Evolutionary conservation across 53 echinoderm and acorn worm genomes (phyloP), one percentile per base, ranked within the genome.

Genomic region (Henricia sp.): DNA sequence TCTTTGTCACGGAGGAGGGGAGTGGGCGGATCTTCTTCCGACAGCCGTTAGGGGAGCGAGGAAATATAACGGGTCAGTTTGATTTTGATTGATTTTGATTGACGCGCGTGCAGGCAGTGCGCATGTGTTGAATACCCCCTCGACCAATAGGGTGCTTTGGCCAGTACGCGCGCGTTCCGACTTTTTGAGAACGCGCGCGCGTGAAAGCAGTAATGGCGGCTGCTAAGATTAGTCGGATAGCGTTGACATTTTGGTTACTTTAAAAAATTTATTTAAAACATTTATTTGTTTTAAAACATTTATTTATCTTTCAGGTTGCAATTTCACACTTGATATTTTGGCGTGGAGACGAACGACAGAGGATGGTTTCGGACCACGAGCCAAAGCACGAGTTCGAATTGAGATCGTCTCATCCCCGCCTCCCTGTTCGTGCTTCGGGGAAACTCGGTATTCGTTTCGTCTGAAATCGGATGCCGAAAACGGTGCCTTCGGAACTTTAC

Each of bases 261-360:
- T n/a, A n/a, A n/a, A n/a, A n/a, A n/a, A n/a, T n/a, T n/a, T 54
- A 19, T 54, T 54, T 54, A 4, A 54, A 23, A 4, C 55, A 54
- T 54, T 54, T 11, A 17, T 4, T 54, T 23, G 21, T 54, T 54
- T 17, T 54, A 17, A 20, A n/a, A n/a, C n/a, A n/a, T n/a, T n/a
- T n/a, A n/a, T n/a, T n/a, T n/a, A n/a, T n/a, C 36, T 9, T 16
- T 27, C 36, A 80, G 80, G 64, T 2, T 80, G 80, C 63, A 80
- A 80, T 25, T 80, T 80, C 80, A 80, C 80, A 11, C 41, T 80
- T 14, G 63, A 80, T 0, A 80, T 80, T 34, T 80, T 33, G 4
- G 80, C 80, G 3, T 80, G 80, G 80, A 48, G 64, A 64, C 33
- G 17, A n/a, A 16, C 34, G 17, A 21, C 16, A 33, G 19, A 4